These are phyloP conservation scores for Pachyuromys duprasi DNA, from an alignment of 2,797 vertebrate genomes.

Conservation along the genomic window DNA sequence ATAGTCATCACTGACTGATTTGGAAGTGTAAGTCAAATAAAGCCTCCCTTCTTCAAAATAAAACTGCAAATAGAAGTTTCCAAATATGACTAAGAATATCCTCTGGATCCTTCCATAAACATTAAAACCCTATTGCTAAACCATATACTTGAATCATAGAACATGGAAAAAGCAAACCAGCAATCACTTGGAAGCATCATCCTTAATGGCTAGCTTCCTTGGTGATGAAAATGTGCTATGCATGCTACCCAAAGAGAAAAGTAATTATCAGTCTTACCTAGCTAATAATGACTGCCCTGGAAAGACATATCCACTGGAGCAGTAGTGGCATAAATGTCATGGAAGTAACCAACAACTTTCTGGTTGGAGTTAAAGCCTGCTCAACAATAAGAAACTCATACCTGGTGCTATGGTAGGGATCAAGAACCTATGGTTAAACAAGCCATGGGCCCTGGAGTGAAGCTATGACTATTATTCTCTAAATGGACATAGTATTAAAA, in stretches of 20 bases:
- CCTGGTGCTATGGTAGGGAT: background rate
- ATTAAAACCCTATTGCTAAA: background rate
- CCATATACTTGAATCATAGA: background rate
- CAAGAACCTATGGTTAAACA: background rate
- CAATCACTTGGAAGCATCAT: background rate
- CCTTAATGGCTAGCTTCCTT: background rate
- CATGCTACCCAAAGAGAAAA: background rate
- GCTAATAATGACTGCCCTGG: background rate
- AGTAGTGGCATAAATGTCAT: background rate
- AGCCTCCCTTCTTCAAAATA: background rate
- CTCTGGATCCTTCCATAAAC: background rate
- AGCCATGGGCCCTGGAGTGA: background rate
- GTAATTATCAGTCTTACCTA: background rate
- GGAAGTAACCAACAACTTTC: background rate
- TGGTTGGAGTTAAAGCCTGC: background rate
- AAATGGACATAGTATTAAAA: background rate
- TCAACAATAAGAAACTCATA: background rate
- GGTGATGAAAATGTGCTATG: background rate
- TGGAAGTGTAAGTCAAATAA: background rate
- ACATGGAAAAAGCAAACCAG: background rate
- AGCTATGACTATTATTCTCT: too few relatives aligned
- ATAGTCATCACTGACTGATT: background rate
- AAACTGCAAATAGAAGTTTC: background rate
- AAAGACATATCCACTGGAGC: background rate
- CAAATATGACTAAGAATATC: background rate